These are phyloP conservation scores for Coenonympha arcania DNA, from an alignment of 2,888 invertebrate genomes.

Conservation along the genomic window DNA sequence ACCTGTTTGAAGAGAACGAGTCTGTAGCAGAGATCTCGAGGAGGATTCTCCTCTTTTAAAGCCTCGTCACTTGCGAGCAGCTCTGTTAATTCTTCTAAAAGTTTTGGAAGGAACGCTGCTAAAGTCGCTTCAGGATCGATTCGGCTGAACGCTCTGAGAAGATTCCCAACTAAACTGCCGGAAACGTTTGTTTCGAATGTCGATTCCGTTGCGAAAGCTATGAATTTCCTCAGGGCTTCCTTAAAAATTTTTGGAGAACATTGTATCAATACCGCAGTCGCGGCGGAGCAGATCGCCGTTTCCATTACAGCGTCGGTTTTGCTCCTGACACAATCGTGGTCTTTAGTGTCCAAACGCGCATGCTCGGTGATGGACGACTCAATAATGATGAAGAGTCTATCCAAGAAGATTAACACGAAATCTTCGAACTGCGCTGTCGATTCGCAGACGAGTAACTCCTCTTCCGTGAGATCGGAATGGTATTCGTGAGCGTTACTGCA, in stretches of 20 bases:
- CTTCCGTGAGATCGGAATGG: constrained; percentile 81
- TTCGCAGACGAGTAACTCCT: constrained; percentile 82
- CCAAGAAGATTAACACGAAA: constrained; percentile 88
- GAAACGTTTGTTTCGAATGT: constrained; percentile 90
- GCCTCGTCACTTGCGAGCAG: constrained; percentile 79
- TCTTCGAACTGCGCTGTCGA: constrained; percentile 91
- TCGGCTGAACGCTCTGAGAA: constrained; percentile 78
- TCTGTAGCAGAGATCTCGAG: constrained; percentile 85
- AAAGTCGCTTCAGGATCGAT: constrained; percentile 81
- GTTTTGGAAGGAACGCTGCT: constrained; percentile 80
- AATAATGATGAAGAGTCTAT: constrained; percentile 81
- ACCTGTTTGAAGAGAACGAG: constrained; percentile 82
- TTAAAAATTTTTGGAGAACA: constrained; percentile 77
- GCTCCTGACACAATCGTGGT: constrained; percentile 75
- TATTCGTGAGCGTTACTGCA: constrained; percentile 83
- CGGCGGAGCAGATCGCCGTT: constrained; percentile 78
- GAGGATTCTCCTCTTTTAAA: constrained; percentile 82
- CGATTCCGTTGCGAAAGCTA: constrained; percentile 80
- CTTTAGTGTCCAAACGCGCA: constrained; percentile 77
- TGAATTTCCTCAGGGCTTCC: constrained; percentile 83
- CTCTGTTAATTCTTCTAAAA: constrained; percentile 78
- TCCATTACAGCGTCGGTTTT: constrained; percentile 82
- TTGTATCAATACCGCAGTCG: constrained; percentile 80
- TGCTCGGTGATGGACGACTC: constrained; percentile 81
- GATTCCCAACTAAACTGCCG: constrained; percentile 83